Evolutionary conservation across 2,113 vertebrate genomes (phyloP).

Genomic region (Paramisgurnus dabryanus): DNA sequence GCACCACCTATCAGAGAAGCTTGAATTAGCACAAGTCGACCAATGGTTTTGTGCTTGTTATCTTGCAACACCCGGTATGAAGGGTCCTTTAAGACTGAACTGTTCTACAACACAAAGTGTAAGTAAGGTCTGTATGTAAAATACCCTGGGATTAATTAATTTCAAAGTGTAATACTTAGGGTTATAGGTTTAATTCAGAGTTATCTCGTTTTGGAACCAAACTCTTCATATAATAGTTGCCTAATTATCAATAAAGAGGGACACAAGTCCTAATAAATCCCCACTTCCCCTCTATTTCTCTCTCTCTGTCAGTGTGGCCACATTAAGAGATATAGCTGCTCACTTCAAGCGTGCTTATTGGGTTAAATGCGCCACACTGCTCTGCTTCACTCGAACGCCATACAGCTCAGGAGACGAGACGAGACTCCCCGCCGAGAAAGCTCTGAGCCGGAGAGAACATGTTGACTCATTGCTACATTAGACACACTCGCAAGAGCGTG

Average conservation of each 20-base stretch:
- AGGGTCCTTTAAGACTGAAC: no score
- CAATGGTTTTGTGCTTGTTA: no score
- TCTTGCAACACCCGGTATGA: no score
- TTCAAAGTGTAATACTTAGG: no score
- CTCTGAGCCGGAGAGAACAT: conserved; percentile 36
- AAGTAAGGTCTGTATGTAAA: neutral
- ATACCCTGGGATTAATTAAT: no score
- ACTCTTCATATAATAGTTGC: no score
- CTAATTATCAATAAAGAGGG: neutral
- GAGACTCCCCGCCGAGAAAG: conserved; percentile 46
- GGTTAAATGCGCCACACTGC: conserved; percentile 47
- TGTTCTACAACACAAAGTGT: neutral
- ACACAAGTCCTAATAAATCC: conserved; percentile 6
- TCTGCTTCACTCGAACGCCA: conserved; percentile 41
- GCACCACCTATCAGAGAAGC: no score
- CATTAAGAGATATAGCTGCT: conserved; percentile 23
- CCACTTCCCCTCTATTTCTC: neutral
- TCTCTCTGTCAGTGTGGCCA: neutral
- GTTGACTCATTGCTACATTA: conserved; percentile 52
- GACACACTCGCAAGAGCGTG: conserved; percentile 28
- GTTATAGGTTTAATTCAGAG: no score
- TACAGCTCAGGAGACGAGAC: conserved; percentile 34
- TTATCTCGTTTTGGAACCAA: no score
- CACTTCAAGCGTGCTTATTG: conserved; percentile 27
- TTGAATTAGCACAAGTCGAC: no score